Evolutionary conservation across 2,797 vertebrate genomes (phyloP).

Genomic region (Pantherophis alleghaniensis): DNA sequence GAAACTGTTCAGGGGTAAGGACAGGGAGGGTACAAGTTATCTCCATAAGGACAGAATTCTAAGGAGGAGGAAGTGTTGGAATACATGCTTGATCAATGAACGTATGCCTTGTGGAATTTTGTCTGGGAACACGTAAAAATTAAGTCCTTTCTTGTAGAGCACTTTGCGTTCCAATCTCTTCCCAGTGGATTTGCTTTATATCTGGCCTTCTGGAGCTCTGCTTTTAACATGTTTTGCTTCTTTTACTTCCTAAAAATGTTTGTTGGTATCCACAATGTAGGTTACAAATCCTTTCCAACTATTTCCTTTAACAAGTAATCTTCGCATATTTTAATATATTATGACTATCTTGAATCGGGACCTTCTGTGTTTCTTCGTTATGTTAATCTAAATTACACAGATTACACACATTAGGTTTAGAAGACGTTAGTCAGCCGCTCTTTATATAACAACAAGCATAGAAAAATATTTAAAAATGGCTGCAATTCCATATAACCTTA

Average conservation of each 20-base stretch:
- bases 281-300: not conserved
- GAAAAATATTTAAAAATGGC: not conserved
- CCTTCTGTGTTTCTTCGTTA: not conserved
- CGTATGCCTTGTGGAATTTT: conserved; percentile 29
- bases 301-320: not conserved
- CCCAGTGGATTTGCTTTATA: conserved; percentile 11
- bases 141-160: conserved; percentile 5
- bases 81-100: conserved; percentile 31
- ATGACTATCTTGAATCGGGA: not conserved
- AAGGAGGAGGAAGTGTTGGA: not conserved
- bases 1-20: conserved; percentile 2
- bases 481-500: not conserved
- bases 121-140: conserved; percentile 23
- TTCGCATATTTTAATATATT: not conserved
- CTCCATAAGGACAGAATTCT: conserved; percentile 1
- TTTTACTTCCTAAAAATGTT: not conserved
- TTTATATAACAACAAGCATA: not conserved
- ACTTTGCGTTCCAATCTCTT: not conserved
- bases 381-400: not conserved
- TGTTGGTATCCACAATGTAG: not conserved
- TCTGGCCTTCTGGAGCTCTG: conserved; percentile 6
- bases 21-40: not conserved
- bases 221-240: conserved; percentile 7
- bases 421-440: not conserved
- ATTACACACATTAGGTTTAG: not conserved